phyloP scores from a whole-genome alignment of 2,888 invertebrate species.

The Patella ulyssiponensis region DNA sequence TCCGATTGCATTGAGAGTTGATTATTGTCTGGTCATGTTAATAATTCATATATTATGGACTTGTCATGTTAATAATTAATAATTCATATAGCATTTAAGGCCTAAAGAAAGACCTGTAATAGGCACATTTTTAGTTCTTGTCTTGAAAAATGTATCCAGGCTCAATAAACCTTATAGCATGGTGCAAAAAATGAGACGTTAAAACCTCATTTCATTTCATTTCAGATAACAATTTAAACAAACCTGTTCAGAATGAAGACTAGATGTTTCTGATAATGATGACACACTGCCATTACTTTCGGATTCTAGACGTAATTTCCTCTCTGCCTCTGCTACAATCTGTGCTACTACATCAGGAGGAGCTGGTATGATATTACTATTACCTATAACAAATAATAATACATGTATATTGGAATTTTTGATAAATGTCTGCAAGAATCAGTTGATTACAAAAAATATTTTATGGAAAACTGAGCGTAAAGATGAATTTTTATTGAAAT shows the following conservation, averaged over 20 bases:
- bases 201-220: conserved; percentile 5
- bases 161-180: neutral
- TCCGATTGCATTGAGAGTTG: no score
- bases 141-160: neutral
- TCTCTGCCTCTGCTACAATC: conserved; percentile 67
- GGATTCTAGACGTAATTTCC: conserved; percentile 46
- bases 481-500: no score
- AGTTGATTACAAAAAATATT: no score
- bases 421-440: no score
- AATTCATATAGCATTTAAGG: no score
- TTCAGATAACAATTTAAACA: neutral
- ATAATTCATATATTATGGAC: neutral
- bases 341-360: conserved; percentile 70
- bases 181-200: neutral
- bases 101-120: no score
- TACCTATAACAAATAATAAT: conserved; percentile 52
- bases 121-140: no score
- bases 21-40: neutral
- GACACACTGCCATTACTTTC: conserved; percentile 14
- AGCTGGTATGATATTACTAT: conserved; percentile 65
- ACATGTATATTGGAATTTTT: no score
- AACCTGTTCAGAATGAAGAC: conserved; percentile 4
- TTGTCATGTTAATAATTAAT: neutral
- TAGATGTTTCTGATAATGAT: conserved; percentile 14
- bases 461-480: no score